Evolutionary conservation across 2,113 vertebrate species (phyloP), one percentile per base, ranked within the genome.

Genomic region (Sylvia atricapilla): DNA sequence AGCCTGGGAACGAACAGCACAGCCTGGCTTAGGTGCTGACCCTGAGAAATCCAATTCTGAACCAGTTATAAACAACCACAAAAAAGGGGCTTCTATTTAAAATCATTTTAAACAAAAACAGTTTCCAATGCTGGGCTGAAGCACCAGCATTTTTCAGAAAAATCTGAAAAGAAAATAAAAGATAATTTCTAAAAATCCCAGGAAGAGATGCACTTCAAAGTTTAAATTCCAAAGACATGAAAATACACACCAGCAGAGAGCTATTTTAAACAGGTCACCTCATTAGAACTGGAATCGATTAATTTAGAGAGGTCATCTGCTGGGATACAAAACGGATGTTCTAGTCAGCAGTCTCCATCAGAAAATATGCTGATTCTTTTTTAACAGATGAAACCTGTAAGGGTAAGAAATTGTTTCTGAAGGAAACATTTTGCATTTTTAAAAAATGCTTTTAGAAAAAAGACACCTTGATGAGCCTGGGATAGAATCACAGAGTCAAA

Each of bases 241-340:
- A 93, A 89, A 72, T 24, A 85, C 53, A 70, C 1, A 15, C 50
- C 28, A 14, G 20, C 76, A 95, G 78, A 58, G 46, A 76, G 53
- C 82, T 78, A 25, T 85, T 94, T 94, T 87, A 62, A 94, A 93
- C 66, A 69, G 55, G 63, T 83, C 78, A 79, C 53, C 89, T 90
- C 44, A 63, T 58, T 46, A 69, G 46, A 89, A 73, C 27, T 15
- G 50, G 28, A 31, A 94, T 59, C 11, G 7, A 90, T 92, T 60
- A 28, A 79, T 85, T 87, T 43, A 69, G 66, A 77, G 60, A 91
- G 84, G 87, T 93, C 78, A 95, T 79, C 78, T 83, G 66, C 87
- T 55, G 47, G 47, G 67, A 90, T 46, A 82, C 4, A 3, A 72
- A 94, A 82, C 0, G 0, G 60, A 82, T 80, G 50, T 62, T 79